A percentile compares a stretch with the other conserved stretches of the same genome.
Conservation (phyloP, 2,888 invertebrate species). For the Drosophila mettleri region DNA sequence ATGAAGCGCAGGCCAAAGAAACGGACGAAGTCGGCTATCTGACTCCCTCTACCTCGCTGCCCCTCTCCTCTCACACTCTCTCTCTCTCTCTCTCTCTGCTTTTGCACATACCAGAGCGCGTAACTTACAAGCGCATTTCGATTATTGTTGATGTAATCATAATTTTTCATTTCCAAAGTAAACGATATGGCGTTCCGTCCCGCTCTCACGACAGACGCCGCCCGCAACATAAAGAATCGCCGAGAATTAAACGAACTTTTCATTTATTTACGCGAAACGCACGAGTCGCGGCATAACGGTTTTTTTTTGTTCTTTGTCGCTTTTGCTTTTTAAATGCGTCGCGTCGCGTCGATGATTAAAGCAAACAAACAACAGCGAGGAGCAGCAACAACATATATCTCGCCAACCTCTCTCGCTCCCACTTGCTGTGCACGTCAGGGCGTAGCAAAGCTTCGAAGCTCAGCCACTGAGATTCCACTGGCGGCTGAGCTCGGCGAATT, state of each 20-base stretch:
- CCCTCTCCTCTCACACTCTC: background rate
- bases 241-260: slow-evolving; percentile 76
- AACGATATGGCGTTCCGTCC: slow-evolving; percentile 56
- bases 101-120: slow-evolving; percentile 40
- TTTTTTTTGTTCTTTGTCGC: too few relatives aligned
- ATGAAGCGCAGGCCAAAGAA: slow-evolving; percentile 5
- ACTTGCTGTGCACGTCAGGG: slow-evolving; percentile 13
- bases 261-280: slow-evolving; percentile 76
- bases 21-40: background rate
- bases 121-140: slow-evolving; percentile 80
- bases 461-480: slow-evolving; percentile 48
- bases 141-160: slow-evolving; percentile 80
- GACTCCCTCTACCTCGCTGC: background rate
- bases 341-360: slow-evolving; percentile 72
- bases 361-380: slow-evolving; percentile 58
- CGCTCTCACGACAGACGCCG: background rate
- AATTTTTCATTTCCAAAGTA: slow-evolving; percentile 81
- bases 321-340: slow-evolving; percentile 62
- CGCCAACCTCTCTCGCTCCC: background rate
- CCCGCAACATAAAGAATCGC: slow-evolving; percentile 62
- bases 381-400: slow-evolving; percentile 24
- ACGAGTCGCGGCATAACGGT: slow-evolving; percentile 39
- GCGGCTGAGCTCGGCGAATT: slow-evolving; percentile 29
- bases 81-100: background rate
- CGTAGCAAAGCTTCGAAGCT: slow-evolving; percentile 37